Evolutionary conservation across 2,888 invertebrate genomes (phyloP).

Genomic region (Ophion obscuratus): DNA sequence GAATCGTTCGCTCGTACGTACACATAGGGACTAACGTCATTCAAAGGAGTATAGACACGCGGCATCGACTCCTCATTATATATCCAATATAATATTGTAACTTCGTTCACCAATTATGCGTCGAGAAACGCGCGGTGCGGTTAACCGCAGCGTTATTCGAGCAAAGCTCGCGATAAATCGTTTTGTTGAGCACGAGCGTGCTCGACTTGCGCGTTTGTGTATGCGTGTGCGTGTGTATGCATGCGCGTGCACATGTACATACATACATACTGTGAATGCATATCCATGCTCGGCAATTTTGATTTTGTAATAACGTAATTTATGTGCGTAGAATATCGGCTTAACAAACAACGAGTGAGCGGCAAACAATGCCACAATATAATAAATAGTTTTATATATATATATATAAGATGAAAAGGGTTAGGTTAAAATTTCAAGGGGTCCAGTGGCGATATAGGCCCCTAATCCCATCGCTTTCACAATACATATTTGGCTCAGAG

Average conservation of each 20-base stretch:
- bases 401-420: conserved; percentile 23
- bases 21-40: too few relatives aligned
- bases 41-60: too few relatives aligned
- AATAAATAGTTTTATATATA: conserved; percentile 30
- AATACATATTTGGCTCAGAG: background rate
- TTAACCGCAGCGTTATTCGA: too few relatives aligned
- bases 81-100: too few relatives aligned
- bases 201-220: too few relatives aligned
- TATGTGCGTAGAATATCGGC: conserved; percentile 44
- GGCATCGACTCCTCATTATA: too few relatives aligned
- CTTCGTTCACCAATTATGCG: too few relatives aligned
- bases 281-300: conserved; percentile 13
- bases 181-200: conserved; percentile 15
- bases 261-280: background rate
- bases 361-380: conserved; percentile 38
- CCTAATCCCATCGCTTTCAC: conserved; percentile 32
- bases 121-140: too few relatives aligned
- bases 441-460: background rate
- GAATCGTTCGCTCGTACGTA: too few relatives aligned
- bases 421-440: conserved; percentile 26
- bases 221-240: too few relatives aligned
- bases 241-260: background rate
- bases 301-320: conserved; percentile 30
- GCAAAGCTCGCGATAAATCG: background rate
- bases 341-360: conserved; percentile 49